Conservation (phyloP, 2,888 invertebrate genomes). For the Lutraria lutraria region DNA sequence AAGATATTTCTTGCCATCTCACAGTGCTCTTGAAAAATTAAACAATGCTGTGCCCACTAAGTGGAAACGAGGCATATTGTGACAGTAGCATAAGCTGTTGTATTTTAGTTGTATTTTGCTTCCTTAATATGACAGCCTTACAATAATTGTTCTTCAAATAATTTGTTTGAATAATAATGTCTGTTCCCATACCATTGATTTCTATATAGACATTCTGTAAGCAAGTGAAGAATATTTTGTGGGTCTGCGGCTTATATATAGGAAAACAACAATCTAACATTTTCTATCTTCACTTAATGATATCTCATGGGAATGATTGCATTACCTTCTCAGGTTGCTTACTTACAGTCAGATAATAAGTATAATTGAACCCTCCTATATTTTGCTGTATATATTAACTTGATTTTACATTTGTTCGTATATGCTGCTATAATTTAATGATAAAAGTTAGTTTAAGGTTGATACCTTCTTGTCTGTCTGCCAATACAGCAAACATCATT, state of each 20-base stretch:
- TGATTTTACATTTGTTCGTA: background rate
- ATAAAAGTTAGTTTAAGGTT: constrained; percentile 26
- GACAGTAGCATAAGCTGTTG: too few relatives aligned
- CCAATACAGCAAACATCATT: constrained; percentile 25
- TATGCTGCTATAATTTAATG: constrained; percentile 20
- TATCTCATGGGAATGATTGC: background rate
- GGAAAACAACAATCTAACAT: constrained; percentile 3
- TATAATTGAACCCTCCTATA: constrained; percentile 13
- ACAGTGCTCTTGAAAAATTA: too few relatives aligned
- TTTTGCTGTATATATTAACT: constrained; percentile 14
- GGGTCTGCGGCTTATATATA: background rate
- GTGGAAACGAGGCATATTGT: too few relatives aligned
- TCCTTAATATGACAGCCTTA: too few relatives aligned
- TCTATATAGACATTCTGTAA: constrained; percentile 11
- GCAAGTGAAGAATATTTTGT: background rate
- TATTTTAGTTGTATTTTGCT: too few relatives aligned
- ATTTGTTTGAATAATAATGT: too few relatives aligned
- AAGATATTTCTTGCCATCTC: too few relatives aligned
- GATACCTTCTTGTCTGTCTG: constrained; percentile 31
- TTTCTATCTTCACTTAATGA: constrained; percentile 1
- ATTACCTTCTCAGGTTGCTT: constrained; percentile 12
- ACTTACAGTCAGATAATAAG: constrained; percentile 7
- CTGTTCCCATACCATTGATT: background rate
- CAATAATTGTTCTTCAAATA: too few relatives aligned
- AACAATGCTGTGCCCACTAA: too few relatives aligned